Evolutionary conservation across 2,888 invertebrate genomes (phyloP), one percentile per base, ranked within the genome.

Genomic region (Drosophila affinis): DNA sequence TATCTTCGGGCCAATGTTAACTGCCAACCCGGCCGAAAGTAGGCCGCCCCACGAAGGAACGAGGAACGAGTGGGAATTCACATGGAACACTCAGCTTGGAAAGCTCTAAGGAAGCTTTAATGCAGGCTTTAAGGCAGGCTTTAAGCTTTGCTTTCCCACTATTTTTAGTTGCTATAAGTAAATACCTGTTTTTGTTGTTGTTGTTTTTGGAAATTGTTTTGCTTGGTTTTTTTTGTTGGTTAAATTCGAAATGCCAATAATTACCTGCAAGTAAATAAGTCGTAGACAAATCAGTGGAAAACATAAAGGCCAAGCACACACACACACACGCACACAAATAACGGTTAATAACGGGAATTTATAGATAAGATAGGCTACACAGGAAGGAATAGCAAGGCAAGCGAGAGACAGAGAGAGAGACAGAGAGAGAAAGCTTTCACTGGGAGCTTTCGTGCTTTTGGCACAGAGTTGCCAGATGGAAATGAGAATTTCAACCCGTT

Each of bases 261-360:
- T 87, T 87, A 87, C 86, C 86, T 88, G 86, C 9, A 88, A 86
- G 27, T 73, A 87, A 63, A 85, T 10, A 69, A 71, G 54, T 24
- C 29, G 34, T 39, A 46, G 7, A 3, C 4, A 54, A 72, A 62
- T 75, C 52, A 73, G 67, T 67, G 9, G 29, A 18, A 1, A 24
- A 18, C 2, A 24, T 14, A 17, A 56, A 1, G 24, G 1, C 10
- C 18, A 12, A 58, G 55, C 47, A 27, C 24, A 64, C 65, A 75
- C 62, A 71, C 58, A 76, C 64, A 21, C 21, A 21, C 21, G 3
- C 3, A 58, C 48, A 72, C 48, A 55, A 75, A 58, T 57, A 65
- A 56, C 53, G 17, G 32, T 34, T n/a, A 71, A 72, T 49, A 64
- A 10, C 17, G 34, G 53, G 72, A 64, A 39, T 51, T 72, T 72